Evolutionary conservation across 2,888 invertebrate species (phyloP).

Genomic region (Conistra vaccinii): DNA sequence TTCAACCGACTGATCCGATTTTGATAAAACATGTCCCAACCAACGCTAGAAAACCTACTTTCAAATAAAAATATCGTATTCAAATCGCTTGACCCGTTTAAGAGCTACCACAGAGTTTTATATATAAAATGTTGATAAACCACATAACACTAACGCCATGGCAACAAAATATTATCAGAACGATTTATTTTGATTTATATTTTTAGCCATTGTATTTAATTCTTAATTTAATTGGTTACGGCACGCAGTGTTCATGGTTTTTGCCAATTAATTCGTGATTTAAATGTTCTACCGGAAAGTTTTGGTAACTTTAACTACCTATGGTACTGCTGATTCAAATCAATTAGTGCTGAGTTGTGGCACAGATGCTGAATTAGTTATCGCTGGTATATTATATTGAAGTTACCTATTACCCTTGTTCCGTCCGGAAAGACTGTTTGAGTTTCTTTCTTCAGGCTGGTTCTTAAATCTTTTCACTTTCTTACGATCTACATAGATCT

Average conservation of each 20-base stretch:
- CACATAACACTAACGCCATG: neutral
- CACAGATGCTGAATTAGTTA: slow-evolving; percentile 13
- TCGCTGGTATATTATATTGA: neutral
- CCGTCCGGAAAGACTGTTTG: neutral
- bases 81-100: no score
- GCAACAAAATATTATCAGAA: slow-evolving; percentile 15
- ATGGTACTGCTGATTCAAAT: slow-evolving; percentile 7
- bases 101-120: no score
- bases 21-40: no score
- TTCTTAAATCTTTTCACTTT: no score
- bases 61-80: no score
- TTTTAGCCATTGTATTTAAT: slow-evolving; percentile 20
- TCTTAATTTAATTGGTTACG: slow-evolving; percentile 20
- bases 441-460: neutral
- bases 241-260: slow-evolving; percentile 30
- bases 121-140: neutral
- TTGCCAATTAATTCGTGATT: slow-evolving; percentile 38
- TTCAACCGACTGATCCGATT: no score
- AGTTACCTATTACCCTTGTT: neutral
- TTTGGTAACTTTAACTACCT: neutral
- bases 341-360: slow-evolving; percentile 3
- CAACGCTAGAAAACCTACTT: no score
- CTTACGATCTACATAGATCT: no score
- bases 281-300: slow-evolving; percentile 23
- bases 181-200: slow-evolving; percentile 13